Evolutionary conservation across 2,888 invertebrate genomes (phyloP), one percentile per base, ranked within the genome.

Genomic region (Portevinia maculata): DNA sequence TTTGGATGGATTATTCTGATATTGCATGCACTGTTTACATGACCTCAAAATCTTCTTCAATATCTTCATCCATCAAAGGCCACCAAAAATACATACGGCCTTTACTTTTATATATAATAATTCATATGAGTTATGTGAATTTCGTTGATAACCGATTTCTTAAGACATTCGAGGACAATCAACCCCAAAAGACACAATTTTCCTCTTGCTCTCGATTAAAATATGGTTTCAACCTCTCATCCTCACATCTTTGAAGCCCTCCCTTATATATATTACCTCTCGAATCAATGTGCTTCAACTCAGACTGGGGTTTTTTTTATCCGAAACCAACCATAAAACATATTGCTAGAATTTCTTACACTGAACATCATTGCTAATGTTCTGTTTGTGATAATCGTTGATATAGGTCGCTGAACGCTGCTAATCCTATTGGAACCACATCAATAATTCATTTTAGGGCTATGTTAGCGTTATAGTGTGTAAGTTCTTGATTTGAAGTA

Each of bases 301-400:
- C n/a, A n/a, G n/a, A n/a, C n/a, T n/a, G n/a, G n/a, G n/a, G n/a
- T 37, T 84, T 62, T 50, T 84, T 41, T 55, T 74, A 85, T 90
- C 88, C 1, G 89, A 89, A 13, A 85, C 32, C n/a, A 90, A 79
- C 0, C 89, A 90, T 78, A 85, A 88, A 2, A 90, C 19, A 76
- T 88, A 91, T 7, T 87, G 85, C 67, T 88, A 86, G 79, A 90
- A 91, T 75, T 87, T 86, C 37, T 86, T 85, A 90, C 86, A 3
- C 87, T 88, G 59, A 84, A 90, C 21, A 88, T 73, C 5, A 90
- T 84, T 9, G 86, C 86, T 5, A 88, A 85, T 5, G 88, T 89
- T 84, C 85, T 3, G 86, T 86, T 28, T 48, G 86, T 73, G 50
- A 86, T 74, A 85, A 86, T 53, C 79, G 88, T 86, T 71, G 75